phyloP scores from a whole-genome alignment of 1,140 invertebrate species.

The Conopomorpha cramerella region DNA sequence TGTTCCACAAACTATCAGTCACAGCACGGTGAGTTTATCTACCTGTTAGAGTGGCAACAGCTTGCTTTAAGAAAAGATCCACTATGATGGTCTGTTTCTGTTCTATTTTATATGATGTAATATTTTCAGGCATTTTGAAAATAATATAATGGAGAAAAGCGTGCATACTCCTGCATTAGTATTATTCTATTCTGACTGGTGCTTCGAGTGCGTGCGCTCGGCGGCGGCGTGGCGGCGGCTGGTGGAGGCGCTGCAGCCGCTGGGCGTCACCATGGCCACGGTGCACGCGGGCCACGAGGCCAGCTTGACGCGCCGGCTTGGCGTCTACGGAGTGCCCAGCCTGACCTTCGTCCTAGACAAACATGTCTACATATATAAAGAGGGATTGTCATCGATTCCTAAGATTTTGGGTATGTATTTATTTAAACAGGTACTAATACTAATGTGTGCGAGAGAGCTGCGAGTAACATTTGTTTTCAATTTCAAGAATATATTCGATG shows the following conservation, averaged over 20 bases:
- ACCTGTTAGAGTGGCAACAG: not conserved
- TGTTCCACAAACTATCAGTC: constrained; percentile 85
- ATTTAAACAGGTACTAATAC: constrained; percentile 2
- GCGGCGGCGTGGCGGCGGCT: constrained; percentile 82
- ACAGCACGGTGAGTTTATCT: constrained; percentile 72
- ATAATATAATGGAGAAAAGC: constrained; percentile 82
- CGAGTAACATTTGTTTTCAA: constrained; percentile 8
- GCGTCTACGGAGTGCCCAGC: constrained; percentile 79
- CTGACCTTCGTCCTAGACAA: constrained; percentile 83
- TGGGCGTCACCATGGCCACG: constrained; percentile 74
- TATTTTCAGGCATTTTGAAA: constrained; percentile 81
- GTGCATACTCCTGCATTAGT: constrained; percentile 78
- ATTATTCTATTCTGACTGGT: constrained; percentile 92
- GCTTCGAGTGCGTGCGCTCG: constrained; percentile 85
- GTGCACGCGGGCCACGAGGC: constrained; percentile 84
- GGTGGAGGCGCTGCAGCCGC: constrained; percentile 81
- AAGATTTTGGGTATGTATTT: constrained; percentile 71
- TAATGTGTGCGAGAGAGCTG: too few species aligned
- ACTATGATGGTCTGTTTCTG: too few species aligned
- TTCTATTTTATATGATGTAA: too few species aligned
- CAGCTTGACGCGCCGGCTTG: constrained; percentile 73
- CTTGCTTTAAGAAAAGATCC: too few species aligned
- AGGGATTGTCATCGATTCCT: constrained; percentile 74
- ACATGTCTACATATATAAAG: constrained; percentile 78
- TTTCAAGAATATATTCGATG: constrained; percentile 78